Base-by-base conservation (phyloP, 2,797 vertebrate genomes). In the Eremophila alpestris region DNA sequence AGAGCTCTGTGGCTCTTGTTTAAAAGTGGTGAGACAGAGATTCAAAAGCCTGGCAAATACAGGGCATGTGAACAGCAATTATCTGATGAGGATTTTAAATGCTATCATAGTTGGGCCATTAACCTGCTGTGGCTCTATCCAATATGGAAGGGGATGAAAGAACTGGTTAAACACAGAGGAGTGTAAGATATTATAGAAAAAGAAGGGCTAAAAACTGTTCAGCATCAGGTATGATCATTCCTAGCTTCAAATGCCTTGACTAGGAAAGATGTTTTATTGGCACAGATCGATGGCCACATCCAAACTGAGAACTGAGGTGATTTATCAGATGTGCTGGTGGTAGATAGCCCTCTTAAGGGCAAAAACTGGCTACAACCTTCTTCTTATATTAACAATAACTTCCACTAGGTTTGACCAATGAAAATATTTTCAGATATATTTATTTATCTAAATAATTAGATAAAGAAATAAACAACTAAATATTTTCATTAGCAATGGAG, bases 1-100 rank as follows among this genome's bases (percentile, higher is more conserved):
- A 0, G 0, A 82, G 29, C 16, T 45, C 32, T 32, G 23, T 5
- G 23, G 23, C 16, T 60, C 63, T 68, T 8, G 4, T 14, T 76
- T 43, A 40, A 19, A 81, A 62, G 30, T 10, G 10, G 10, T 0
- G 1, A 48, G 45, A 32, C 10, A 62, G 38, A 82, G 13, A 49
- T 24, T 29, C 23, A 65, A 26, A 54, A 32, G 19, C n/a, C 63
- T 73, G 46, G 13, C 24, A 24, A 62, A 82, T 67, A 62, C 11
- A 41, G 21, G 4, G 15, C 36, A 77, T n/a, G 21, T 69, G 56
- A 83, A 41, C 43, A 85, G 38, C 34, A 54, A 27, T 23, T 45
- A 49, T 40, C 71, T 65, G 75, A 49, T 15, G 38, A 82, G 36
- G 27, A 68, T 63, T 70, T 84, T 26, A 78, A 87, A 32, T 41